These are phyloP conservation scores for Aspidiotus rigidus DNA, from an alignment of 2,888 invertebrate species.

Conservation along the genomic window DNA sequence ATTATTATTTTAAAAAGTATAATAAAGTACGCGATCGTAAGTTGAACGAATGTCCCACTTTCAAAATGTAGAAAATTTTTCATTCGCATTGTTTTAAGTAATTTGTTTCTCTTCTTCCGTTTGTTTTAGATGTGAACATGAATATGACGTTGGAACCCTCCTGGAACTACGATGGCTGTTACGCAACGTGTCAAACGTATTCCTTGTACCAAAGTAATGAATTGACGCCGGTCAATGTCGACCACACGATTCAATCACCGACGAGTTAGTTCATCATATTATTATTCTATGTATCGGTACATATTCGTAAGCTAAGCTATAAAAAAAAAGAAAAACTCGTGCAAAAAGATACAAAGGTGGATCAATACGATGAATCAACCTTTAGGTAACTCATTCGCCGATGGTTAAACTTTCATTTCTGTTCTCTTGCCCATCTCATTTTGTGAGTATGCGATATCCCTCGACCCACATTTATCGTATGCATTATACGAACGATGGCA, in stretches of 20 bases:
- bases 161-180: conserved; percentile 26
- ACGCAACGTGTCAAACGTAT: conserved; percentile 17
- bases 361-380: too few species aligned
- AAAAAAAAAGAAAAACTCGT: too few species aligned
- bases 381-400: too few species aligned
- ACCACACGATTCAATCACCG: conserved; percentile 10
- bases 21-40: too few species aligned
- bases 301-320: neutral
- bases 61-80: neutral
- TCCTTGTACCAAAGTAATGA: conserved; percentile 14
- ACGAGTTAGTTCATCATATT: conserved; percentile 10
- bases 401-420: too few species aligned
- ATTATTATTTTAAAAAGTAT: too few species aligned
- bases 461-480: too few species aligned
- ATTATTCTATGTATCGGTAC: neutral
- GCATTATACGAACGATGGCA: too few species aligned
- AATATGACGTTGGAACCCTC: conserved; percentile 11
- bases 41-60: too few species aligned
- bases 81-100: neutral
- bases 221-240: conserved; percentile 16
- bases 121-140: conserved; percentile 17
- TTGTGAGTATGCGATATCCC: too few species aligned
- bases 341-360: too few species aligned
- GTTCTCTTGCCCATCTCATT: too few species aligned
- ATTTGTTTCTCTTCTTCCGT: conserved; percentile 1